phyloP scores from a whole-genome alignment of 2,888 invertebrate species.

The Drosophila mulleri region DNA sequence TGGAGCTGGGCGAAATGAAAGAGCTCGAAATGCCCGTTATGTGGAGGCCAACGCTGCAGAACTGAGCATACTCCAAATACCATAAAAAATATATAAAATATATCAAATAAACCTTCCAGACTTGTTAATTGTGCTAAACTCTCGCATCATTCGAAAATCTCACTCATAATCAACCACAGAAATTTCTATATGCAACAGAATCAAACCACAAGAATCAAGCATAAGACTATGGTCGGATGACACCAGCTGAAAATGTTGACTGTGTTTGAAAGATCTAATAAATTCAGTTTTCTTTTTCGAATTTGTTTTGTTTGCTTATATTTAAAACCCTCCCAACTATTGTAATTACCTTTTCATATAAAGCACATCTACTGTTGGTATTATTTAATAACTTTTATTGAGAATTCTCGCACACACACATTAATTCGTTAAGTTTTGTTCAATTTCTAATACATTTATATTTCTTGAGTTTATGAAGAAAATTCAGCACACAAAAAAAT shows the following conservation, averaged over 20 bases:
- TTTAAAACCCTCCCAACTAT: neutral
- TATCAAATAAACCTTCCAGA: neutral
- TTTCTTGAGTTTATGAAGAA: slow-evolving; percentile 43
- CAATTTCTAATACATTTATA: slow-evolving; percentile 62
- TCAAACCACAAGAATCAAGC: slow-evolving; percentile 26
- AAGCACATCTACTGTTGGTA: neutral
- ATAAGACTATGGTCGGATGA: slow-evolving; percentile 12
- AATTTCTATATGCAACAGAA: neutral
- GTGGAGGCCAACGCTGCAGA: slow-evolving; percentile 57
- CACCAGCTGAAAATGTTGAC: slow-evolving; percentile 6
- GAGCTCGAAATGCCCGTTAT: slow-evolving; percentile 65
- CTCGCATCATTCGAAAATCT: neutral
- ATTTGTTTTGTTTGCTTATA: neutral
- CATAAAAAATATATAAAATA: neutral
- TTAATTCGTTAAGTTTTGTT: slow-evolving; percentile 28
- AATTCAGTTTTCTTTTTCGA: neutral
- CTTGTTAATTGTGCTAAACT: slow-evolving; percentile 23
- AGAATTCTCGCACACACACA: slow-evolving; percentile 54
- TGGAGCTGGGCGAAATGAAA: slow-evolving; percentile 70
- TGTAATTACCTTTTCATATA: too few relatives aligned
- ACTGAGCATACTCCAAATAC: neutral
- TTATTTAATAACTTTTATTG: slow-evolving; percentile 54
- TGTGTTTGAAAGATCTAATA: neutral
- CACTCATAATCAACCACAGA: slow-evolving; percentile 27
- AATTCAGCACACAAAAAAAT: slow-evolving; percentile 60